Evolutionary conservation across 2,888 invertebrate genomes (phyloP).

Genomic region (Lagria hirta): DNA sequence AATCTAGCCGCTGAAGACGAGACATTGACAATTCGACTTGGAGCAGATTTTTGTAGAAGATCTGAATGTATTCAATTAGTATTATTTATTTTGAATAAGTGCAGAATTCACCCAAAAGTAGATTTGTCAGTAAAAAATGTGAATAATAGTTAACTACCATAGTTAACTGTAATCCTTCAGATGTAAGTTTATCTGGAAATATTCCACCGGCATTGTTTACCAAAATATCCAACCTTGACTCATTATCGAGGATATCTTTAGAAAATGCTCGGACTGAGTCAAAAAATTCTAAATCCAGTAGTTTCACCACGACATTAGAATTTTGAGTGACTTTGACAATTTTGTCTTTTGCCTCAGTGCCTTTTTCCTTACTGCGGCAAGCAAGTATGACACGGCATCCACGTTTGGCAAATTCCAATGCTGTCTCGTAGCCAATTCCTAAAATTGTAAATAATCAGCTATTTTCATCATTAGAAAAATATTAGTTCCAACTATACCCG

Average conservation of each 20-base stretch:
- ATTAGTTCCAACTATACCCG: too few species aligned
- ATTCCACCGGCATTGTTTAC: too few species aligned
- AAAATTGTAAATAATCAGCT: conserved; percentile 9
- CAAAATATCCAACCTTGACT: conserved; percentile 47
- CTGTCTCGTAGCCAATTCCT: conserved; percentile 46
- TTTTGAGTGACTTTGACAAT: conserved; percentile 32
- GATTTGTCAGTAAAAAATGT: conserved; percentile 52
- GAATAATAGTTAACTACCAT: conserved; percentile 57
- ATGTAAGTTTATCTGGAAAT: conserved; percentile 54
- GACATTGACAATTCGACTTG: not conserved
- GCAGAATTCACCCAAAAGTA: too few species aligned
- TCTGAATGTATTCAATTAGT: not conserved
- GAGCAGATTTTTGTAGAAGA: not conserved
- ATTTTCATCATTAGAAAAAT: too few species aligned
- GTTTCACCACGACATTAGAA: conserved; percentile 34
- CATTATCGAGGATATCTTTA: conserved; percentile 44
- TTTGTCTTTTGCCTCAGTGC: conserved; percentile 15
- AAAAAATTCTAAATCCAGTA: conserved; percentile 38
- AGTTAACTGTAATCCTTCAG: conserved; percentile 46
- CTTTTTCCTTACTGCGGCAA: conserved; percentile 49
- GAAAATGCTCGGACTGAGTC: conserved; percentile 52
- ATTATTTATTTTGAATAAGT: too few species aligned
- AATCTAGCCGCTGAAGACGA: conserved; percentile 13
- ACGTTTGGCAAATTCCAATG: conserved; percentile 46
- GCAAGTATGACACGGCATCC: conserved; percentile 56